phyloP scores from a whole-genome alignment of 2,888 invertebrate species.

The Hipparchia sbordonii region DNA sequence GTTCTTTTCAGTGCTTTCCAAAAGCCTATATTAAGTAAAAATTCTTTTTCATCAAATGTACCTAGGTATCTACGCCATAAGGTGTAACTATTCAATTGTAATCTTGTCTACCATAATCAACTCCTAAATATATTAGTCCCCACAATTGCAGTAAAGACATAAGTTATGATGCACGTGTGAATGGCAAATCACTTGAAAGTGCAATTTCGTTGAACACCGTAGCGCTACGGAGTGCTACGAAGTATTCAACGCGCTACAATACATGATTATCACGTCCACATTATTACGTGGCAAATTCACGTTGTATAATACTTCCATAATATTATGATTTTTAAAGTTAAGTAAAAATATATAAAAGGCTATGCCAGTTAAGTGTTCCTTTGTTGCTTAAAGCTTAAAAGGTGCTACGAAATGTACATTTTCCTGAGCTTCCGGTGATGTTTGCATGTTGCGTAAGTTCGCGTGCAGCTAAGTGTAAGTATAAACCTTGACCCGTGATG shows the following conservation, averaged over 20 bases:
- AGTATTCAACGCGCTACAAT: neutral
- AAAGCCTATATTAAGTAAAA: too few relatives aligned
- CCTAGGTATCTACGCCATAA: too few relatives aligned
- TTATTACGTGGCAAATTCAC: neutral
- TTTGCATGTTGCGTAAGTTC: constrained; percentile 36
- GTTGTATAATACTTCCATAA: neutral
- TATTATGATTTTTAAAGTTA: neutral
- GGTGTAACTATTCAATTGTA: too few relatives aligned
- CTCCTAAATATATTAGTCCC: too few relatives aligned
- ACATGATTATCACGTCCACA: neutral
- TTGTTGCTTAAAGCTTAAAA: constrained; percentile 4
- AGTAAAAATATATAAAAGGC: neutral
- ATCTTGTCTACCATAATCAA: too few relatives aligned
- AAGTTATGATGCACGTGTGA: neutral
- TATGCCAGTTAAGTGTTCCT: neutral
- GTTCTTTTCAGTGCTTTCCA: too few relatives aligned
- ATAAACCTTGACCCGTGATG: constrained; percentile 3
- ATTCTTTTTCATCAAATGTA: too few relatives aligned
- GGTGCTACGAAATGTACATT: constrained; percentile 19
- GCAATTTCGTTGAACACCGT: neutral
- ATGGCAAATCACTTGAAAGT: neutral
- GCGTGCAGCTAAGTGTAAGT: neutral
- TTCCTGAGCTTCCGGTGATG: constrained; percentile 20
- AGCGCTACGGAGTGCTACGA: constrained; percentile 15
- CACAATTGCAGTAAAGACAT: too few relatives aligned